Conservation (phyloP, 2,113 vertebrate species). For the Anguilla rostrata region DNA sequence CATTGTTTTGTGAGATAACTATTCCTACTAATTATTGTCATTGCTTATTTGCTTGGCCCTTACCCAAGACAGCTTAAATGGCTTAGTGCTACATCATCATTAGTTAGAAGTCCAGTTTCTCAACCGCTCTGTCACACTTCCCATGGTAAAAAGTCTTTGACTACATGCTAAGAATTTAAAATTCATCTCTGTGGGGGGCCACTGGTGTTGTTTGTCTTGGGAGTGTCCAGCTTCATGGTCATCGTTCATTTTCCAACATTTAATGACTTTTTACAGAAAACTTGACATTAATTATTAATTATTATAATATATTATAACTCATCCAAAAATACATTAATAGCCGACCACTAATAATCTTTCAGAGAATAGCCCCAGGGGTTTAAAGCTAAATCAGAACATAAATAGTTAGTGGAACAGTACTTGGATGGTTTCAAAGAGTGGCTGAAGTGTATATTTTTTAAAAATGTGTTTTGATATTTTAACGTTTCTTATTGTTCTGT, state of each 20-base stretch:
- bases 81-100: too few species aligned
- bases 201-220: not conserved
- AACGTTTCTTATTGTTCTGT: not conserved
- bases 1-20: not conserved
- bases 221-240: not conserved
- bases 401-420: too few species aligned
- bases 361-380: not conserved
- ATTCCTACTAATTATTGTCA: too few species aligned
- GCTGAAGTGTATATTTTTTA: too few species aligned
- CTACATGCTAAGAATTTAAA: not conserved
- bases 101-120: not conserved
- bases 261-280: not conserved
- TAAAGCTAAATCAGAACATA: too few species aligned
- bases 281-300: not conserved
- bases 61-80: not conserved
- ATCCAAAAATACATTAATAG: not conserved
- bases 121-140: not conserved
- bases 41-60: not conserved
- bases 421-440: too few species aligned
- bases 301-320: too few species aligned
- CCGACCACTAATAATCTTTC: not conserved
- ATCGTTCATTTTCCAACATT: not conserved
- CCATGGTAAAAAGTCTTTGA: not conserved
- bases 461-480: too few species aligned
- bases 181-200: not conserved